A percentile compares a stretch with the other conserved stretches of the same genome.
These are phyloP conservation scores for Chironomus tepperi DNA, from an alignment of 1,140 invertebrate genomes.

Conservation along the genomic window DNA sequence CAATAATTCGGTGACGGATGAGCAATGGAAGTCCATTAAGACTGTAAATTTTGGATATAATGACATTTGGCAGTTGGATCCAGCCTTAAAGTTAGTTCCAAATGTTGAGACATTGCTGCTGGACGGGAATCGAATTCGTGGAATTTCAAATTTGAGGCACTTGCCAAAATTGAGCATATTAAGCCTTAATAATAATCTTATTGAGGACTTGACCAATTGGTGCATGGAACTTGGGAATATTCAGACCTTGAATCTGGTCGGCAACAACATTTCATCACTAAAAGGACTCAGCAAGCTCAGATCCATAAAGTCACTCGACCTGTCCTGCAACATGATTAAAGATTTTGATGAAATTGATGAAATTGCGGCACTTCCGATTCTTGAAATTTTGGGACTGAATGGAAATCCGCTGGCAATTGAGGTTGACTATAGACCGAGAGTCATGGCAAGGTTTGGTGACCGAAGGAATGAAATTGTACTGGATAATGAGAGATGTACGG, in stretches of 20 bases:
- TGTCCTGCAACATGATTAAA: slow-evolving; percentile 75
- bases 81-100: slow-evolving; percentile 68
- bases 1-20: slow-evolving; percentile 54
- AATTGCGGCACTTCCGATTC: slow-evolving; percentile 70
- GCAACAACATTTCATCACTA: slow-evolving; percentile 71
- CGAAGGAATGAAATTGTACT: slow-evolving; percentile 68
- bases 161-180: slow-evolving; percentile 67
- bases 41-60: slow-evolving; percentile 73
- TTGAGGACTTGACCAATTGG: slow-evolving; percentile 59
- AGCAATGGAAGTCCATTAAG: slow-evolving; percentile 61
- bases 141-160: slow-evolving; percentile 67
- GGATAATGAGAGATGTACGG: slow-evolving; percentile 77
- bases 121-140: slow-evolving; percentile 64
- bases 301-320: slow-evolving; percentile 73
- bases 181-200: slow-evolving; percentile 69
- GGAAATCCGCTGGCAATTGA: slow-evolving; percentile 77
- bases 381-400: slow-evolving; percentile 75
- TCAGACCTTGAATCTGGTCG: slow-evolving; percentile 74
- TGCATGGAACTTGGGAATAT: slow-evolving; percentile 83
- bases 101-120: slow-evolving; percentile 63
- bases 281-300: slow-evolving; percentile 74
- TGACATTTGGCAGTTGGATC: slow-evolving; percentile 65
- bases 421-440: slow-evolving; percentile 80
- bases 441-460: slow-evolving; percentile 72
- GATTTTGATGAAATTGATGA: slow-evolving; percentile 73